Conservation (phyloP, 2,113 vertebrate genomes). For the Lipophrys pholis region DNA sequence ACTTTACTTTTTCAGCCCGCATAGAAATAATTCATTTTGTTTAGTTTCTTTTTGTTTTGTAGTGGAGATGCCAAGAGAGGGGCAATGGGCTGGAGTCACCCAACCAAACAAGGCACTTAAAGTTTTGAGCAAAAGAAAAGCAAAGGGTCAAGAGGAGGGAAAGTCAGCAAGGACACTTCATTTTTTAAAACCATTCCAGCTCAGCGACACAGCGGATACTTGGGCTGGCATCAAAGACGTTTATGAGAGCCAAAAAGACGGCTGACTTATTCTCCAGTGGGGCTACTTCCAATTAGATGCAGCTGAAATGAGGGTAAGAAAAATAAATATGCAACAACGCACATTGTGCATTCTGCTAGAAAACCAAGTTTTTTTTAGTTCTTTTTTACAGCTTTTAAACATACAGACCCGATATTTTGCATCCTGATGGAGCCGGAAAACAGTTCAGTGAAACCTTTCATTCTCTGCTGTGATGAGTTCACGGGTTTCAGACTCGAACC, state of each 20-base stretch:
- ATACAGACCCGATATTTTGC: not conserved
- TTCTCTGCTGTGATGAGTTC: slow-evolving; percentile 14
- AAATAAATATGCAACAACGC: slow-evolving; percentile 5
- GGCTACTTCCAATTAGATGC: slow-evolving; percentile 14
- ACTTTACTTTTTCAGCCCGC: no score
- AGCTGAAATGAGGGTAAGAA: slow-evolving; percentile 4
- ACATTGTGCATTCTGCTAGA: not conserved
- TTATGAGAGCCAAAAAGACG: slow-evolving; percentile 18
- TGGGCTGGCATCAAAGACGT: not conserved
- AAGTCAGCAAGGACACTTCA: not conserved
- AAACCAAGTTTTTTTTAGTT: not conserved
- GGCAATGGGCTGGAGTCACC: not conserved
- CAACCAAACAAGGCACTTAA: not conserved
- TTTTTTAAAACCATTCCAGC: slow-evolving; percentile 7
- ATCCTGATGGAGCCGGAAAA: not conserved
- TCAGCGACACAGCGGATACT: slow-evolving; percentile 5
- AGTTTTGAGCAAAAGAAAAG: slow-evolving; percentile 4
- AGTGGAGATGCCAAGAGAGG: not conserved
- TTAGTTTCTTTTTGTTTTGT: not conserved
- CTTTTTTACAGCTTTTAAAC: slow-evolving; percentile 5
- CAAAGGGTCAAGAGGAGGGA: not conserved
- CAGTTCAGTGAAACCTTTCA: slow-evolving; percentile 1
- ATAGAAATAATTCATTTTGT: not conserved
- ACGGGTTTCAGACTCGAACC: slow-evolving; percentile 4
- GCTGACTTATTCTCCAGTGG: not conserved